Evolutionary conservation across 2,888 invertebrate species (phyloP), one percentile per base, ranked within the genome.

Genomic region (Hirtodrosophila confusa): DNA sequence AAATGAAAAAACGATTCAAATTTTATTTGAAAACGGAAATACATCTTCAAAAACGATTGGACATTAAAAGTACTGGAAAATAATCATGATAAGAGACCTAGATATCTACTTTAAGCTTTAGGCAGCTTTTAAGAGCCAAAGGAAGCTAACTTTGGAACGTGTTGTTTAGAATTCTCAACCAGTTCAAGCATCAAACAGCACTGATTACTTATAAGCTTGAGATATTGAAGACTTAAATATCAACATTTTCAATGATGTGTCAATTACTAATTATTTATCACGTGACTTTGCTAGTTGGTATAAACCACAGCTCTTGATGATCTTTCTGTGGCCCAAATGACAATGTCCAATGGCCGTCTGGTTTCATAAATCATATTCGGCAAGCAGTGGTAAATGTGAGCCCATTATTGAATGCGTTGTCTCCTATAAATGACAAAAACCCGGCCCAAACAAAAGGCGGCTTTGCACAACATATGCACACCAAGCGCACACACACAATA

Each of bases 361-460:
- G 23, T 9, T 11, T 1, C 43, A 37, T 61, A 44, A 33, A 64
- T 47, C 53, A 39, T 17, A 31, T 47, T 49, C 29, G 50, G 39
- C 44, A 35, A 39, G 49, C 24, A 23, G 9, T 24, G 36, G 6
- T 33, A 53, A 50, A 47, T 45, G 39, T 24, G 57, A 61, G 50
- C n/a, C 48, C 73, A 70, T 75, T 75, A 70, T 75, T 41, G 54
- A 70, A 55, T 57, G 51, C 47, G 50, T 50, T 64, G 50, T 69
- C 60, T 60, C 44, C 40, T 40, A 47, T 11, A 75, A 50, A 69
- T 48, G 56, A 75, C 71, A 70, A 62, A 75, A 61, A 56, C 37
- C 47, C 11, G 31, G 9, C 0, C 4, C 41, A 49, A 74, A 74
- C 75, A 74, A 75, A 74, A 74, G 68, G 51, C 62, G 45, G 65